These are phyloP conservation scores for Chloebia gouldiae DNA, from an alignment of 2,113 vertebrate species.

Conservation along the genomic window DNA sequence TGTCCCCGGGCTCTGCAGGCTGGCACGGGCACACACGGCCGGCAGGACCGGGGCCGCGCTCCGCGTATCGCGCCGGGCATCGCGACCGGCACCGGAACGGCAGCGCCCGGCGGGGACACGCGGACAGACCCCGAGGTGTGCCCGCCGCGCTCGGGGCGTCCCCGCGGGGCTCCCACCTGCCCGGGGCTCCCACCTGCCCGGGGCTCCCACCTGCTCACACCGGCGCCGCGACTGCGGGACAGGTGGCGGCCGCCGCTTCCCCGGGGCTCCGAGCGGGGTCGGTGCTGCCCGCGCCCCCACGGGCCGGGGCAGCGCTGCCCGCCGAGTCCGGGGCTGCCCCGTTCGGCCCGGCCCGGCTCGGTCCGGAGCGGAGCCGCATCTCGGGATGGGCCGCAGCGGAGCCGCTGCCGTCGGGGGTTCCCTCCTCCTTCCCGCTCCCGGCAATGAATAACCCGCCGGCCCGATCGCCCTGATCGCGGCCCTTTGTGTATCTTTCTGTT, in stretches of 20 bases:
- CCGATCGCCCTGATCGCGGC: constrained; percentile 86
- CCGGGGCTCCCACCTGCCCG: no score
- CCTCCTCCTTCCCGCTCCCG: constrained; percentile 5
- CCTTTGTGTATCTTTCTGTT: constrained; percentile 95
- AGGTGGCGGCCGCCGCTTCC: neutral
- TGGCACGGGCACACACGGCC: neutral
- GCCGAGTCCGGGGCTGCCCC: neutral
- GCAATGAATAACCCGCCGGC: constrained; percentile 92
- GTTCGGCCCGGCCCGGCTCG: neutral
- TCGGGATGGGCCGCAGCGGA: neutral
- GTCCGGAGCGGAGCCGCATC: neutral
- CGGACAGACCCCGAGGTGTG: neutral
- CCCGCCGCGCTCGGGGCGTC: neutral
- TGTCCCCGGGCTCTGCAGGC: neutral
- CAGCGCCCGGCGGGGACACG: rapidly evolving
- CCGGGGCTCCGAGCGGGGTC: neutral
- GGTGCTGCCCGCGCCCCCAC: neutral
- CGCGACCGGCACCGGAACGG: rapidly evolving
- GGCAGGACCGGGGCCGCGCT: neutral
- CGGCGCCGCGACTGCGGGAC: neutral
- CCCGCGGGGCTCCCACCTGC: neutral
- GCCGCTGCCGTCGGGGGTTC: neutral
- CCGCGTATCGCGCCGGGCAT: rapidly evolving
- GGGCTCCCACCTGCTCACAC: neutral
- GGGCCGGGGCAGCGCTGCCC: neutral